Conservation (phyloP, 2,888 invertebrate species). For the Bimastos eiseni region DNA sequence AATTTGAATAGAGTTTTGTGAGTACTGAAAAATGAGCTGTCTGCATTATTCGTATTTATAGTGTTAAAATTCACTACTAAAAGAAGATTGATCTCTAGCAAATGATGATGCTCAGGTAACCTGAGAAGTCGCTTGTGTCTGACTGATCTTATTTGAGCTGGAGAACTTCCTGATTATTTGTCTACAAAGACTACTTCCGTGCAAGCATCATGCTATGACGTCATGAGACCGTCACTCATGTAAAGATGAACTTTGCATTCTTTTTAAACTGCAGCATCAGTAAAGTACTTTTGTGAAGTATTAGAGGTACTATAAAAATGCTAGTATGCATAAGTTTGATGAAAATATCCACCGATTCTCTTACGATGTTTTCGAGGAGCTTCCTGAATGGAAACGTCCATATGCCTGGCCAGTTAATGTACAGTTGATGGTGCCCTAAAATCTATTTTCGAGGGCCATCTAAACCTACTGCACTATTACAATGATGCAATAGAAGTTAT, state of each 20-base stretch:
- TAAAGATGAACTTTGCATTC: not conserved
- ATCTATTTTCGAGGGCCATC: not conserved
- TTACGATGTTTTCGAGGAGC: constrained; percentile 1
- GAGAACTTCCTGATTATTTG: too few relatives aligned
- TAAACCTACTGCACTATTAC: not conserved
- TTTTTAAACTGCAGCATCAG: not conserved
- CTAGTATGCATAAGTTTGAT: not conserved
- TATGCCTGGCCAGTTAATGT: not conserved
- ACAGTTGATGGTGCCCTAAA: too few relatives aligned
- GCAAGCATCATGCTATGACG: not conserved
- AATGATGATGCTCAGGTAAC: not conserved
- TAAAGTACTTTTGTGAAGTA: not conserved
- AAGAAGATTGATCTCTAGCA: not conserved
- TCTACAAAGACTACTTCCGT: too few relatives aligned
- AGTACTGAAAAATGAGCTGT: not conserved
- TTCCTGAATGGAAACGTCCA: not conserved
- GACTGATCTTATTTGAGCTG: not conserved
- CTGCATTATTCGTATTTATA: not conserved
- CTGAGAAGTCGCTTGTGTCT: not conserved
- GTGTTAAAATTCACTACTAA: not conserved
- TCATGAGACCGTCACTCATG: not conserved
- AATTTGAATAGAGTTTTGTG: too few relatives aligned
- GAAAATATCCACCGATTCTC: not conserved
- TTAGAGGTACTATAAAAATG: not conserved
- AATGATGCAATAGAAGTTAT: not conserved